A percentile compares a stretch with the other conserved stretches of the same genome.
Evolutionary conservation across 1,140 invertebrate genomes (phyloP).

Genomic region (Temnothorax nylanderi): DNA sequence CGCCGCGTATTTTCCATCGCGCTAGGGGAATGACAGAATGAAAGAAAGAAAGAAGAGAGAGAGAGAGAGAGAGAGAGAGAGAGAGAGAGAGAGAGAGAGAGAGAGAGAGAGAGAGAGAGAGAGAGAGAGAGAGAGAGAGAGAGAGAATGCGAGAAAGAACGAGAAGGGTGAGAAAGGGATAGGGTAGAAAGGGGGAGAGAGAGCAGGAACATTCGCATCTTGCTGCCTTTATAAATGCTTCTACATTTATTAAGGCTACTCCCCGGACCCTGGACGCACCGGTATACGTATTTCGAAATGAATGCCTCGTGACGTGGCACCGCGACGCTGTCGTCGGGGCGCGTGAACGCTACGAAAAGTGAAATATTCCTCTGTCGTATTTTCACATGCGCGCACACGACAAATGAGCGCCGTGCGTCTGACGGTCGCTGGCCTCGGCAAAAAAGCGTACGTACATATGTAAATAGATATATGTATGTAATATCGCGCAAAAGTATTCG

Average conservation of each 20-base stretch:
- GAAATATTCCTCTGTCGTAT: conserved; percentile 85
- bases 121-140: not conserved
- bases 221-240: conserved; percentile 82
- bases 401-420: conserved; percentile 84
- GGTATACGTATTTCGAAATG: conserved; percentile 82
- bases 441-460: conserved; percentile 45
- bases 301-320: conserved; percentile 83
- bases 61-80: conserved; percentile 6
- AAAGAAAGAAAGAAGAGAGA: not conserved
- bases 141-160: not conserved
- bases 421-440: conserved; percentile 77
- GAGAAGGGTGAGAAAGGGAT: not conserved
- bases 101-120: not conserved
- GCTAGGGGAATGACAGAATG: not conserved
- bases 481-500: conserved; percentile 38
- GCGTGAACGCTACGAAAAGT: conserved; percentile 82
- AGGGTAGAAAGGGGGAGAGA: not conserved
- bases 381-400: conserved; percentile 82
- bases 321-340: conserved; percentile 84
- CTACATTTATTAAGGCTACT: conserved; percentile 85
- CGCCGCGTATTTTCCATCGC: conserved; percentile 59
- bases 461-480: conserved; percentile 60
- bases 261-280: conserved; percentile 72
- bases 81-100: not conserved
- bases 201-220: conserved; percentile 74